A percentile compares a stretch with the other conserved stretches of the same genome.
phyloP scores from a whole-genome alignment of 2,113 vertebrate species.

The Hypomesus transpacificus region DNA sequence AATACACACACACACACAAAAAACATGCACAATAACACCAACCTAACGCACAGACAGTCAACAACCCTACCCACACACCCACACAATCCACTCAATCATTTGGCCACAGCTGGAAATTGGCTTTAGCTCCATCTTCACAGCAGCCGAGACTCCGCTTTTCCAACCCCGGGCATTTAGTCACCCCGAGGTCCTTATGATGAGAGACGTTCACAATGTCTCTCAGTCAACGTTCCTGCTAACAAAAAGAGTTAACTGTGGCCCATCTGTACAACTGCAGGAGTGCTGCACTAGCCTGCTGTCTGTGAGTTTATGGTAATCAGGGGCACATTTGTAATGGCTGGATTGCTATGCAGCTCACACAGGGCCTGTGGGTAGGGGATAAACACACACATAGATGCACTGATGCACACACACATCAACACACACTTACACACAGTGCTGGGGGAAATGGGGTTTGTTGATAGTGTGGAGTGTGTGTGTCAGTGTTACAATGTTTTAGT shows the following conservation, averaged over 20 bases:
- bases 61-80: too few relatives aligned
- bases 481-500: neutral
- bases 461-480: neutral
- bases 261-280: neutral
- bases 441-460: neutral
- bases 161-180: slow-evolving; percentile 7
- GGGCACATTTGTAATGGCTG: slow-evolving; percentile 54
- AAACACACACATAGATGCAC: slow-evolving; percentile 27
- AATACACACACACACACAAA: too few relatives aligned
- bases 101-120: neutral
- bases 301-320: slow-evolving; percentile 37
- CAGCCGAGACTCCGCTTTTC: neutral
- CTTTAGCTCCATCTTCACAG: neutral
- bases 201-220: neutral
- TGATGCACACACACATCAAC: slow-evolving; percentile 4
- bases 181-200: neutral
- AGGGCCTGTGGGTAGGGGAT: slow-evolving; percentile 14
- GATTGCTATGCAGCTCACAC: slow-evolving; percentile 67
- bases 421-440: slow-evolving; percentile 1
- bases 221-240: neutral
- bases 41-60: too few relatives aligned
- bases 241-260: neutral
- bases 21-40: too few relatives aligned
- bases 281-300: slow-evolving; percentile 4
- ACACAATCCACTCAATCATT: too few relatives aligned